Conservation (phyloP, 1,140 invertebrate species). For the Idris sp. region DNA sequence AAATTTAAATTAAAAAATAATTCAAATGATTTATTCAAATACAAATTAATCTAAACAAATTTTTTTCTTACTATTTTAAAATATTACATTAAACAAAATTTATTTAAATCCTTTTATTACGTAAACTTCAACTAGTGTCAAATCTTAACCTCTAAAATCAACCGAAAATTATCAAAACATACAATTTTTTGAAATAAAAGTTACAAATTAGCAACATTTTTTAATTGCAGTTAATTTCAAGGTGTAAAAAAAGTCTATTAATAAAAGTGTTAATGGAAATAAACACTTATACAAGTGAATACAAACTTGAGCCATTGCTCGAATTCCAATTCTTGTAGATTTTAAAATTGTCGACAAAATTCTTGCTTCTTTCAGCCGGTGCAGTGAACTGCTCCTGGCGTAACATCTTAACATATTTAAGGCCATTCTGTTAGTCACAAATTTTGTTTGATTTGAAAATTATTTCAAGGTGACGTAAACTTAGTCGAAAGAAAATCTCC, state of each 20-base stretch:
- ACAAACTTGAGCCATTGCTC: slow-evolving; percentile 43
- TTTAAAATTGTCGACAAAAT: slow-evolving; percentile 44
- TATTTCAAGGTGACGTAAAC: slow-evolving; percentile 19
- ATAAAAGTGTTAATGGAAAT: not conserved
- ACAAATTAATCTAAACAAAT: no score
- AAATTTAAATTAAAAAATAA: no score
- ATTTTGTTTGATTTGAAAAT: slow-evolving; percentile 28
- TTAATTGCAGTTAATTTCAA: no score
- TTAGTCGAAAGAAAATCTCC: slow-evolving; percentile 6
- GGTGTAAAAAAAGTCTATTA: not conserved
- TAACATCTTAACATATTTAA: slow-evolving; percentile 62
- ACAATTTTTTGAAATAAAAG: no score
- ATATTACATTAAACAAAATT: no score
- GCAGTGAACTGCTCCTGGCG: slow-evolving; percentile 36
- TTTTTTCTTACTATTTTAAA: no score
- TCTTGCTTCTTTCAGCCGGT: slow-evolving; percentile 58
- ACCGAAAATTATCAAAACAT: no score
- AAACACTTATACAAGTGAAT: not conserved
- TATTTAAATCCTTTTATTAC: no score
- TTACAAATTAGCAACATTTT: no score
- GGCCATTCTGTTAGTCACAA: slow-evolving; percentile 38
- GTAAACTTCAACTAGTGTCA: no score
- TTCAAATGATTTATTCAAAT: no score
- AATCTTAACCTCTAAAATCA: no score
- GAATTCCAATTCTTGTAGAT: slow-evolving; percentile 16